phyloP scores from a whole-genome alignment of 2,888 invertebrate species.

The Drosophila paramelanica region DNA sequence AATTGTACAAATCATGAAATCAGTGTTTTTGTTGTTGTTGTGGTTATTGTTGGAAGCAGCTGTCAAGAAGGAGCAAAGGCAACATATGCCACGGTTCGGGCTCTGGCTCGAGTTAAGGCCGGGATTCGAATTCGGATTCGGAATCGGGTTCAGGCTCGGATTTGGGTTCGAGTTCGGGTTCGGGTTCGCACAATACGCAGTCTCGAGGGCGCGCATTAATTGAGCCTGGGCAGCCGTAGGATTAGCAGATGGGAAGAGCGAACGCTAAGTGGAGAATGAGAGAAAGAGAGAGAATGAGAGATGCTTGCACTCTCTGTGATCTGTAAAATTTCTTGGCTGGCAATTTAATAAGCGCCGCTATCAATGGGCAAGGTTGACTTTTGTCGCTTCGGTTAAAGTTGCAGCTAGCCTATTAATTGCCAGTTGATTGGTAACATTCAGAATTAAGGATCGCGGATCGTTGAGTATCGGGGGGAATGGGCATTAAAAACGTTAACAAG shows the following conservation, averaged over 20 bases:
- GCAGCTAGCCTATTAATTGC: constrained; percentile 37
- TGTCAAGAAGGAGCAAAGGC: constrained; percentile 30
- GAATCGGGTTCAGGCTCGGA: neutral
- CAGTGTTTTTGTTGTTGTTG: constrained; percentile 9
- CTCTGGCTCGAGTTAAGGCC: constrained; percentile 11
- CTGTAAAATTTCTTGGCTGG: constrained; percentile 23
- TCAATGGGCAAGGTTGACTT: constrained; percentile 43
- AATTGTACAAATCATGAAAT: constrained; percentile 60
- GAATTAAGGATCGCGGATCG: constrained; percentile 29
- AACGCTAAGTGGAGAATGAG: constrained; percentile 3
- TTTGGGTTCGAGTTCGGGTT: neutral
- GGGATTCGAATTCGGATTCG: constrained; percentile 2
- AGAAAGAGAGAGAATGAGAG: neutral
- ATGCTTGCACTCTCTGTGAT: constrained; percentile 10
- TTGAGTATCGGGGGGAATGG: constrained; percentile 13
- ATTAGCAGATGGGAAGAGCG: constrained; percentile 36
- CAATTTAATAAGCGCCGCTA: constrained; percentile 27
- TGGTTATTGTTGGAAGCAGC: constrained; percentile 35
- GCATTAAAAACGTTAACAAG: constrained; percentile 76
- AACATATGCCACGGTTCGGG: constrained; percentile 24
- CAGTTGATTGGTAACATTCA: constrained; percentile 47
- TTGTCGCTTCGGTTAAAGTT: constrained; percentile 26
- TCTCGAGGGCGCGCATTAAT: constrained; percentile 37
- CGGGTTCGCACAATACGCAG: constrained; percentile 13
- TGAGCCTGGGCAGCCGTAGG: constrained; percentile 24